Base-by-base conservation (phyloP, 30 jellyfish, hydroid and myxozoan genomes). In the Cassiopea andromeda region DNA sequence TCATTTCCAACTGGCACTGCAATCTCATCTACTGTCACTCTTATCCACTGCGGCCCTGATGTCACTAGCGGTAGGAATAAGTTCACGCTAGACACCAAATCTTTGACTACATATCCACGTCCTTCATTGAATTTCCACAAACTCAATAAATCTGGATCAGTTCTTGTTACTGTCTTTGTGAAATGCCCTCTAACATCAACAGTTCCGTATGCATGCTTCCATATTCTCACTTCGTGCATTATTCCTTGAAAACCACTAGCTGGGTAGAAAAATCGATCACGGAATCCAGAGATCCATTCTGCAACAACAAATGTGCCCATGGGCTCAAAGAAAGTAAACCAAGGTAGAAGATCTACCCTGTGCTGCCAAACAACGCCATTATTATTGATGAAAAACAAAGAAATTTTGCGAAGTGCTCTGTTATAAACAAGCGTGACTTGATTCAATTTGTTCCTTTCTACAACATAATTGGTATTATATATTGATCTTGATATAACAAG, bases 41-140 rank as follows among this genome's bases (percentile, higher is more conserved):
- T 59, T 12, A 80, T 77, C 96, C 96, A 89, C 57, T 80, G 83
- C 48, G 96, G 96, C 43, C 87, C 91, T 1, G 78, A 68, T 16
- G 60, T 61, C 12, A 75, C 88, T n/a, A 69, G 88, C 8, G 96
- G 96, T 9, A 89, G 7, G 78, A 66, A 89, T 18, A 89, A 69
- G 84, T 89, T 54, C 15, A 89, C 85, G 2, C 85, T 60, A 19
- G 89, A 72, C 18, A 80, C 92, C 73, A 80, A 48, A 67, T 89
- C 96, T 18, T 85, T 48, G 43, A 89, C 86, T 12, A 73, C 45
- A 46, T 61, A 18, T 2, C 96, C 96, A 48, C 78, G 79, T 14
- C 96, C 96, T 45, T 89, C 92, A 38, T 89, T 47, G 49, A 89
- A 89, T 44, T 75, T 80, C 96, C 96, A 89, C 48, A 80, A 66